These are phyloP conservation scores for Eupithecia tripunctaria DNA, from an alignment of 2,888 invertebrate species.

Conservation along the genomic window DNA sequence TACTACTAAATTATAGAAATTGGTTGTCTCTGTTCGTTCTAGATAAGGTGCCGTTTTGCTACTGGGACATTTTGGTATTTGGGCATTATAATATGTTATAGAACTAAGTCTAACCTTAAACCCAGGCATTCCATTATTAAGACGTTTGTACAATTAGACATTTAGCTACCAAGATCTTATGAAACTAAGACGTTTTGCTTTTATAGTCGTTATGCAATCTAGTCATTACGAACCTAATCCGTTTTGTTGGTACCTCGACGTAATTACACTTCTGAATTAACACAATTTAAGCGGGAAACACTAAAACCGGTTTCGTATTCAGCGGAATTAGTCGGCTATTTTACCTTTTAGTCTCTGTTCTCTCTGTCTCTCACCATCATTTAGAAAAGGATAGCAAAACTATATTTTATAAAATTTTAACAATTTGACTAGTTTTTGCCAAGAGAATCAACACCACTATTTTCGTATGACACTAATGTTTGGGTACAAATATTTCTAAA, in stretches of 20 bases:
- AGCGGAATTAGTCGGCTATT: background rate
- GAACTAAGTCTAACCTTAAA: too few species aligned
- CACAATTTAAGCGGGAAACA: background rate
- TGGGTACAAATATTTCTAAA: slow-evolving; percentile 30
- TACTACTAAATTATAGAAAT: too few species aligned
- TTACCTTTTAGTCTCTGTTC: background rate
- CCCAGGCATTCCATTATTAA: too few species aligned
- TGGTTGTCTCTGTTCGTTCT: too few species aligned
- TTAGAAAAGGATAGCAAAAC: slow-evolving; percentile 2
- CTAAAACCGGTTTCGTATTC: background rate
- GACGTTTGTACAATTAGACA: too few species aligned
- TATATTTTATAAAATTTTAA: slow-evolving; percentile 6
- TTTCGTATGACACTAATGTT: background rate
- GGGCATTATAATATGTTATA: too few species aligned
- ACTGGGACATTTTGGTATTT: too few species aligned
- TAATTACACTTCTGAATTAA: background rate
- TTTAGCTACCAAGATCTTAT: too few species aligned
- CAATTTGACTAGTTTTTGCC: background rate
- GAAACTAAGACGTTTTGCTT: too few species aligned
- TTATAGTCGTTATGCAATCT: too few species aligned
- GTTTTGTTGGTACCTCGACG: background rate
- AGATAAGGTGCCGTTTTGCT: too few species aligned
- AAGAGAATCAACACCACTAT: background rate
- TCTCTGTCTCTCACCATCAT: slow-evolving; percentile 1
- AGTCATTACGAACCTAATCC: too few species aligned